Percentiles rank a stretch among this genome's conserved stretches.
These are phyloP conservation scores for Plodia interpunctella DNA, from an alignment of 1,140 invertebrate genomes.

Conservation along the genomic window DNA sequence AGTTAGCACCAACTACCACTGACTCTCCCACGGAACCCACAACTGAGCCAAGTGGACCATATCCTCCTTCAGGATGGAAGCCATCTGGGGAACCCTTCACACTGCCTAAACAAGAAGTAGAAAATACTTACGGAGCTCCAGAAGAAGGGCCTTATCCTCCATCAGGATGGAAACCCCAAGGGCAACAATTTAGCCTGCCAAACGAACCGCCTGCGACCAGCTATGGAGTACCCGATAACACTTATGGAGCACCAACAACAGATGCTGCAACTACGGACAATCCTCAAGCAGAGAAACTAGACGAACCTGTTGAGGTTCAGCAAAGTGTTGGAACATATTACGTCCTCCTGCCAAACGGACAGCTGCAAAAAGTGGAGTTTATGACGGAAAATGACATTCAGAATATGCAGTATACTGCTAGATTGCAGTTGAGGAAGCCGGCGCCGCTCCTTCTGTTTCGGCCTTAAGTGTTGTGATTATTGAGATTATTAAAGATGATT, in stretches of 20 bases:
- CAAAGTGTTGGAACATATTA: slow-evolving; percentile 59
- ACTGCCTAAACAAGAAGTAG: slow-evolving; percentile 37
- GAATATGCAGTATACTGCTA: slow-evolving; percentile 60
- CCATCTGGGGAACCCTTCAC: slow-evolving; percentile 59
- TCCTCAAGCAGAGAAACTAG: slow-evolving; percentile 49
- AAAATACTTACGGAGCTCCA: slow-evolving; percentile 46
- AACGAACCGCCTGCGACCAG: slow-evolving; percentile 47
- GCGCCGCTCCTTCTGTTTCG: slow-evolving; percentile 49
- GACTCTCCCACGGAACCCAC: slow-evolving; percentile 45
- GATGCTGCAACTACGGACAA: slow-evolving; percentile 47
- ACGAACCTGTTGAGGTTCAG: slow-evolving; percentile 55
- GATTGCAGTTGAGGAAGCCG: slow-evolving; percentile 41
- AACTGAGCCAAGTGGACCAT: slow-evolving; percentile 36
- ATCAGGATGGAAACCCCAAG: slow-evolving; percentile 57
- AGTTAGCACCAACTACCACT: slow-evolving; percentile 55
- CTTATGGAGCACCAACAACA: slow-evolving; percentile 42
- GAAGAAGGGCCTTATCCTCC: slow-evolving; percentile 47
- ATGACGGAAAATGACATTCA: slow-evolving; percentile 56
- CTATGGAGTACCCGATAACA: slow-evolving; percentile 56
- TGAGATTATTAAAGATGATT: slow-evolving; percentile 1
- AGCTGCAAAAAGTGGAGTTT: slow-evolving; percentile 54
- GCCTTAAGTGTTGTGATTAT: slow-evolving; percentile 26
- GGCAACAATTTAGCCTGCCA: slow-evolving; percentile 47
- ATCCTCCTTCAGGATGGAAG: slow-evolving; percentile 65
- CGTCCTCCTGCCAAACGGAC: slow-evolving; percentile 53